A percentile compares a stretch with the other conserved stretches of the same genome.
phyloP scores from a whole-genome alignment of 2,797 vertebrate species.

The Loris lydekkerianus region DNA sequence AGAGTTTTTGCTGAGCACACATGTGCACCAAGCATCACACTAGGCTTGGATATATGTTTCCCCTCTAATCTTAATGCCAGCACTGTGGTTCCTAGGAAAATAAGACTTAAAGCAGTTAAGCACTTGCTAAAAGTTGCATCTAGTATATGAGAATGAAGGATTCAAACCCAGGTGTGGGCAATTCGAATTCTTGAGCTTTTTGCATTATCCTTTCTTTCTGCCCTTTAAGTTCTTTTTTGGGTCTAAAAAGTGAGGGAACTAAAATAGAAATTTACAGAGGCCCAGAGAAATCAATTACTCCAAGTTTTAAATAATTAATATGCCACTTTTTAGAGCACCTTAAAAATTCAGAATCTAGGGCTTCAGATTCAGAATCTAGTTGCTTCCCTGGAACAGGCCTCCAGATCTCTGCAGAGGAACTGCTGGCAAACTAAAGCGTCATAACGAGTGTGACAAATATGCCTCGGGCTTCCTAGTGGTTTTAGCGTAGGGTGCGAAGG shows the following conservation, averaged over 20 bases:
- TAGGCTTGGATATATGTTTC: neutral
- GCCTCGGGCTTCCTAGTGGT: neutral
- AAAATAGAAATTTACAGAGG: constrained; percentile 32
- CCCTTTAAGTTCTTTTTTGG: neutral
- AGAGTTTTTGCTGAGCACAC: neutral
- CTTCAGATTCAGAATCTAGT: neutral
- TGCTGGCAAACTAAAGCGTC: neutral
- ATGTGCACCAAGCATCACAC: neutral
- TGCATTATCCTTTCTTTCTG: neutral
- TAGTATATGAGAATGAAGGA: neutral
- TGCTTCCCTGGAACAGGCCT: neutral
- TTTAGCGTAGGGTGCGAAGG: neutral
- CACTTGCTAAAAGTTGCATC: neutral
- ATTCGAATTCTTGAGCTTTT: neutral
- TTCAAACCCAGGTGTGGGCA: neutral
- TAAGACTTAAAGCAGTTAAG: neutral
- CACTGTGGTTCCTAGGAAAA: neutral
- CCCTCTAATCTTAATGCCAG: neutral
- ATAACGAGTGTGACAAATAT: neutral
- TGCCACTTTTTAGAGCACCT: neutral
- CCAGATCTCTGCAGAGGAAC: neutral
- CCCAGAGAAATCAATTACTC: constrained; percentile 14
- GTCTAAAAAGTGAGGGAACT: neutral
- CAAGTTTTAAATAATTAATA: constrained; percentile 18
- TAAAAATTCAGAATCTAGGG: constrained; percentile 9